A percentile compares a stretch with the other conserved stretches of the same genome.
Conservation (phyloP, 2,113 vertebrate species). For the Malurus elegans region DNA sequence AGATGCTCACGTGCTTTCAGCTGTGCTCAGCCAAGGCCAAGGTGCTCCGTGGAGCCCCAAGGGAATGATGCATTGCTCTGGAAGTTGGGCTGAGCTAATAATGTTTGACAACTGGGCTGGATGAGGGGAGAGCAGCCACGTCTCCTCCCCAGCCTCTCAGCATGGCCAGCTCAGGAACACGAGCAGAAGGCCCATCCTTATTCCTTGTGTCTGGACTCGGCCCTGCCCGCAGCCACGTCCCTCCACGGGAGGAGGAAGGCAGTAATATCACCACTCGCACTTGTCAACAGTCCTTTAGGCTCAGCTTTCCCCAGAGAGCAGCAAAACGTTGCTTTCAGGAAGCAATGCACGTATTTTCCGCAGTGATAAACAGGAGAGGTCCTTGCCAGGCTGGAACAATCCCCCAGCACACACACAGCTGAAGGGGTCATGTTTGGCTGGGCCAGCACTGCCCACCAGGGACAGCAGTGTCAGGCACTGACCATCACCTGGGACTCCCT, state of each 20-base stretch:
- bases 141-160: not conserved
- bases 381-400: not conserved
- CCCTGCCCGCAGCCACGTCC: not conserved
- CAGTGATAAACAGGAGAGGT: not conserved
- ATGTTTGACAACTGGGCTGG: not conserved
- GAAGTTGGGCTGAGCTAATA: not conserved
- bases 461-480: not conserved
- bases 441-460: not conserved
- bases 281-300: not conserved
- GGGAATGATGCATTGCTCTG: not conserved
- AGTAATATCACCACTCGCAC: not conserved
- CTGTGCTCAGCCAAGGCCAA: not conserved
- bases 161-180: fast-evolving
- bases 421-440: not conserved
- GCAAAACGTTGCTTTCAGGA: not conserved
- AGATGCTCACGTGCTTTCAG: not conserved
- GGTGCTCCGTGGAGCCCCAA: not conserved
- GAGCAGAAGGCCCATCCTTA: not conserved
- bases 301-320: not conserved
- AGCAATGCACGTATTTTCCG: not conserved
- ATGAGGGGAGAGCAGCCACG: not conserved
- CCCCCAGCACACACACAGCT: fast-evolving
- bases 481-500: not conserved
- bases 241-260: not conserved
- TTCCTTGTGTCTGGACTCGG: not conserved